Conservation (phyloP, 2,888 invertebrate genomes). For the Apodemia mormo region DNA sequence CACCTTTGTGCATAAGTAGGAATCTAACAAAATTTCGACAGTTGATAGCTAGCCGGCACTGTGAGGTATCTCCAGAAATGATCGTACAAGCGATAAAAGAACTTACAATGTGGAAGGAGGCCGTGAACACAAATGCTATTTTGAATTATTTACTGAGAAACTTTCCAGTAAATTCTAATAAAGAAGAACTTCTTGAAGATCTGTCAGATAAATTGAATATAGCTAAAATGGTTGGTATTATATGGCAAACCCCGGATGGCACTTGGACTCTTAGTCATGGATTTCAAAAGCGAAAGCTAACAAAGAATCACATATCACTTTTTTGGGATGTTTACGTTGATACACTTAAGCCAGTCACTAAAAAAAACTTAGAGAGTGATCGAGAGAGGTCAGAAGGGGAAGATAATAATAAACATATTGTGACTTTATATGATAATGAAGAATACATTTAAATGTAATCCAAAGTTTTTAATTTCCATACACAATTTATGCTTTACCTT, state of each 20-base stretch:
- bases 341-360: neutral
- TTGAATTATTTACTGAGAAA: neutral
- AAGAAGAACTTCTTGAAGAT: slow-evolving; percentile 10
- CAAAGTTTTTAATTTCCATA: neutral
- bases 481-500: neutral
- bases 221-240: neutral
- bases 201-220: slow-evolving; percentile 9
- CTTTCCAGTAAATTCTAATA: neutral
- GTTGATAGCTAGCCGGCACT: neutral
- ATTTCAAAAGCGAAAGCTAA: neutral
- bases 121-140: neutral
- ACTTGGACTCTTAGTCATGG: neutral
- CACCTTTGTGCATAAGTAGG: neutral
- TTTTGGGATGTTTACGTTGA: slow-evolving; percentile 3
- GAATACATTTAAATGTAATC: neutral
- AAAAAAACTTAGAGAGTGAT: neutral
- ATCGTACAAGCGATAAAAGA: slow-evolving; percentile 3
- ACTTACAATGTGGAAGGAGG: slow-evolving; percentile 9
- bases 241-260: neutral
- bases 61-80: neutral
- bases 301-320: neutral
- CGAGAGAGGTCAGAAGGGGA: neutral
- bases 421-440: neutral
- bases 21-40: neutral
- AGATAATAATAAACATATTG: neutral